Conservation (phyloP, 1,140 invertebrate species). For the Aphis craccivora region DNA sequence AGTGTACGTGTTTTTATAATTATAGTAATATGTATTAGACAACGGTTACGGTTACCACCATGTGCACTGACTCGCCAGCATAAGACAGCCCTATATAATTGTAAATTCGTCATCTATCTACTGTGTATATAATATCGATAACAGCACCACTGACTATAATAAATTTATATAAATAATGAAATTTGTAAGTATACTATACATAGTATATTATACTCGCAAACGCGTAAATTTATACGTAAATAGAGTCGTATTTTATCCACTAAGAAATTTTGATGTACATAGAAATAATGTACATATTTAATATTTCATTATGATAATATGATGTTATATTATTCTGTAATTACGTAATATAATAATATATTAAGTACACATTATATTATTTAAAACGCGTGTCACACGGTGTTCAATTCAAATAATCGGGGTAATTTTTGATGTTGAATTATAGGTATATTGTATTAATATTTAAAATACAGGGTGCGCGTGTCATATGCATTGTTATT, state of each 20-base stretch:
- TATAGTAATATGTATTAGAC: neutral
- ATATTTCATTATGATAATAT: neutral
- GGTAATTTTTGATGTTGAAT: slow-evolving; percentile 49
- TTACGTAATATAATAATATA: neutral
- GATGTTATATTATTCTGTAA: neutral
- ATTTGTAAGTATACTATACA: neutral
- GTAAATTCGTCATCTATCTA: neutral
- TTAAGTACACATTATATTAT: neutral
- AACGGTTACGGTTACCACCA: neutral
- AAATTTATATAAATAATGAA: neutral
- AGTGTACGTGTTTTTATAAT: neutral
- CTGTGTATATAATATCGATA: neutral
- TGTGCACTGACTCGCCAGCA: neutral
- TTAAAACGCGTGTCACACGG: slow-evolving; percentile 42
- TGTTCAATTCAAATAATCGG: slow-evolving; percentile 52
- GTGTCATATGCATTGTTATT: slow-evolving; percentile 34
- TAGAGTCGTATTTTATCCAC: neutral
- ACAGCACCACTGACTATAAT: neutral
- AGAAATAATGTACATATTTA: neutral
- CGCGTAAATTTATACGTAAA: neutral
- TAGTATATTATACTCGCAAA: neutral
- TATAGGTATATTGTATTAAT: slow-evolving; percentile 29
- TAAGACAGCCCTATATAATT: neutral
- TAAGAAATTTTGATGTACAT: neutral
- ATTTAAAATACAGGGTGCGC: slow-evolving; percentile 43